A percentile compares a stretch with the other conserved stretches of the same genome.
Evolutionary conservation across 2,888 invertebrate species (phyloP).

Genomic region (Hypolimnas misippus): DNA sequence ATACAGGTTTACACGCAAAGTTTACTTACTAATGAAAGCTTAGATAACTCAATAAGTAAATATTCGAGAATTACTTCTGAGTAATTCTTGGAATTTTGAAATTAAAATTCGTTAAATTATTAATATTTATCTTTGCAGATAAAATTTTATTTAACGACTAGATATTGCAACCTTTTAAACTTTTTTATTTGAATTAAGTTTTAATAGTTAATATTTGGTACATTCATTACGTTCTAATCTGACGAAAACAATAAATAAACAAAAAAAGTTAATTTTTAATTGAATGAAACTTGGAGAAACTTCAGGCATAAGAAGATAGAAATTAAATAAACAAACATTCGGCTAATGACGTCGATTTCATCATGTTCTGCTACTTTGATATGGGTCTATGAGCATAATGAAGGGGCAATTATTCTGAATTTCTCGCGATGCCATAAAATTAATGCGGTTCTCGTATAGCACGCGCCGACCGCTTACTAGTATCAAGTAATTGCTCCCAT

Average conservation of each 20-base stretch:
- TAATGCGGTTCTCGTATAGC: constrained; percentile 65
- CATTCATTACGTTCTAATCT: too few species aligned
- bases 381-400: constrained; percentile 34
- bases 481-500: constrained; percentile 70
- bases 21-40: constrained; percentile 2
- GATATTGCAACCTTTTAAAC: too few species aligned
- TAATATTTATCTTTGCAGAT: too few species aligned
- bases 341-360: constrained; percentile 9
- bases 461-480: constrained; percentile 47
- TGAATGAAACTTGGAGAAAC: too few species aligned
- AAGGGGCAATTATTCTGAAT: constrained; percentile 66
- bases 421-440: constrained; percentile 69
- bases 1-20: constrained; percentile 22
- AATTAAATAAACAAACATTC: neutral
- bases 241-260: too few species aligned
- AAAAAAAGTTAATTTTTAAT: too few species aligned
- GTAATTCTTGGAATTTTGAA: neutral
- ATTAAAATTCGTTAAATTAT: neutral
- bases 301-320: too few species aligned
- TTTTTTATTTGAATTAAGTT: too few species aligned
- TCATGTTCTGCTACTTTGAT: constrained; percentile 44
- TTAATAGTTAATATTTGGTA: too few species aligned
- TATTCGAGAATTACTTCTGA: neutral
- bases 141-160: too few species aligned
- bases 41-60: constrained; percentile 5